These are phyloP conservation scores for Strigops habroptila DNA, from an alignment of 2,113 vertebrate species.

Conservation along the genomic window DNA sequence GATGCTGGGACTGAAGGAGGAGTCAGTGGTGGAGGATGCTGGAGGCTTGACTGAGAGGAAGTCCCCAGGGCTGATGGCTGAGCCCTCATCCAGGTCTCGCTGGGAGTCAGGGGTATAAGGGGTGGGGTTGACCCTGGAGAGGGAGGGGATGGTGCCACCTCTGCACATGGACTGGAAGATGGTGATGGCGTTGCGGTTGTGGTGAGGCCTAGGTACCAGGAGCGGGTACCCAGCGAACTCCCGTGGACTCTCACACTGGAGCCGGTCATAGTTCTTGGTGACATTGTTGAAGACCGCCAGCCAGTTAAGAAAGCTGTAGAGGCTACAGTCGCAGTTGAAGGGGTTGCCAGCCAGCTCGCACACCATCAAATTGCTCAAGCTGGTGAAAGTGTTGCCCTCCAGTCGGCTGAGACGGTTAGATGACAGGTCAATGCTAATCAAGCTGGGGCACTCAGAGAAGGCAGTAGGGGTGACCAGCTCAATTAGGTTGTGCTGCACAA, in stretches of 20 bases:
- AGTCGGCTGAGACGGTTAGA: constrained; percentile 92
- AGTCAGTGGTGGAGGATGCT: constrained; percentile 82
- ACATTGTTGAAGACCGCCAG: constrained; percentile 94
- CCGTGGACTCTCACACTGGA: constrained; percentile 91
- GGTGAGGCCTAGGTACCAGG: constrained; percentile 85
- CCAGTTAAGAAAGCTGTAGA: constrained; percentile 93
- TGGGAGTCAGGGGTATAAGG: constrained; percentile 79
- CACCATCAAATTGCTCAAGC: constrained; percentile 86
- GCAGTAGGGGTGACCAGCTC: constrained; percentile 91
- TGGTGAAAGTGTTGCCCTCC: constrained; percentile 87
- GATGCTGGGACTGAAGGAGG: constrained; percentile 83
- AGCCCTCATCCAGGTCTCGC: constrained; percentile 82
- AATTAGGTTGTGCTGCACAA: constrained; percentile 96
- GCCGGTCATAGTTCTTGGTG: constrained; percentile 94
- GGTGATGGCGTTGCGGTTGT: constrained; percentile 88
- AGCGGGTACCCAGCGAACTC: constrained; percentile 89
- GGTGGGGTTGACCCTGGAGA: constrained; percentile 82
- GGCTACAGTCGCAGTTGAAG: constrained; percentile 95
- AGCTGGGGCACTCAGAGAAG: constrained; percentile 93
- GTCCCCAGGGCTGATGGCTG: constrained; percentile 85
- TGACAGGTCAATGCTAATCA: constrained; percentile 95
- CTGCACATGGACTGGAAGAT: constrained; percentile 89
- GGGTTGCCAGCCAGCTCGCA: constrained; percentile 95
- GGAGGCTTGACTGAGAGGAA: constrained; percentile 85
- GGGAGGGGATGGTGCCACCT: constrained; percentile 81